phyloP scores from a whole-genome alignment of 2,797 vertebrate species.

The Apogon talboti region DNA sequence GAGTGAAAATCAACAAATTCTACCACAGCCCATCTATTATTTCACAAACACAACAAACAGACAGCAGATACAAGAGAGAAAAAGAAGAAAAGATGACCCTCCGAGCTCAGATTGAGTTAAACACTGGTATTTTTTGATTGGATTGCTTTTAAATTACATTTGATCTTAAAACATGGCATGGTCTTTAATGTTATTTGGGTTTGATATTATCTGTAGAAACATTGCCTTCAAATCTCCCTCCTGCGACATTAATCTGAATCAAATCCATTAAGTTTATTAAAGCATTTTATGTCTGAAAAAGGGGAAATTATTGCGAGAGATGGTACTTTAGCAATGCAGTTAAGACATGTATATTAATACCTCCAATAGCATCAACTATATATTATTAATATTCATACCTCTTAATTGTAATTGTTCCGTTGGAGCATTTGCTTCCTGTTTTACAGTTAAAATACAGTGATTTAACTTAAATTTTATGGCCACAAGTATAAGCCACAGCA shows the following conservation, averaged over 20 bases:
- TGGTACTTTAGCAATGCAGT: neutral
- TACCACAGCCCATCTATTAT: neutral
- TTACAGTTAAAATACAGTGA: slow-evolving; percentile 1
- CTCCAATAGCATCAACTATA: too few species aligned
- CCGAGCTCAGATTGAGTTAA: slow-evolving; percentile 62
- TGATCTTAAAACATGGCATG: slow-evolving; percentile 56
- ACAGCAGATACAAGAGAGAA: neutral
- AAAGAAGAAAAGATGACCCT: slow-evolving; percentile 53
- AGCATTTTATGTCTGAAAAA: slow-evolving; percentile 48
- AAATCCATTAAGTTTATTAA: slow-evolving; percentile 74
- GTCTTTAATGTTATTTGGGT: slow-evolving; percentile 63
- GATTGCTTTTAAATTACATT: slow-evolving; percentile 78
- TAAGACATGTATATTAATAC: too few species aligned
- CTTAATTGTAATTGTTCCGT: too few species aligned
- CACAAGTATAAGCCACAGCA: neutral
- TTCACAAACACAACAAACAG: slow-evolving; percentile 15
- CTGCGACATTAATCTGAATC: slow-evolving; percentile 53
- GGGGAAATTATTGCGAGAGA: slow-evolving; percentile 37
- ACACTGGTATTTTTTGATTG: slow-evolving; percentile 71
- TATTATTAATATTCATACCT: too few species aligned
- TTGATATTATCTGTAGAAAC: slow-evolving; percentile 65
- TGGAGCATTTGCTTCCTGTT: too few species aligned
- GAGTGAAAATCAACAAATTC: slow-evolving; percentile 22
- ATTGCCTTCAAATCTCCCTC: slow-evolving; percentile 53
- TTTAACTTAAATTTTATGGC: slow-evolving; percentile 12